These are phyloP conservation scores for Oryzaephilus surinamensis DNA, from an alignment of 1,140 invertebrate species.

Conservation along the genomic window DNA sequence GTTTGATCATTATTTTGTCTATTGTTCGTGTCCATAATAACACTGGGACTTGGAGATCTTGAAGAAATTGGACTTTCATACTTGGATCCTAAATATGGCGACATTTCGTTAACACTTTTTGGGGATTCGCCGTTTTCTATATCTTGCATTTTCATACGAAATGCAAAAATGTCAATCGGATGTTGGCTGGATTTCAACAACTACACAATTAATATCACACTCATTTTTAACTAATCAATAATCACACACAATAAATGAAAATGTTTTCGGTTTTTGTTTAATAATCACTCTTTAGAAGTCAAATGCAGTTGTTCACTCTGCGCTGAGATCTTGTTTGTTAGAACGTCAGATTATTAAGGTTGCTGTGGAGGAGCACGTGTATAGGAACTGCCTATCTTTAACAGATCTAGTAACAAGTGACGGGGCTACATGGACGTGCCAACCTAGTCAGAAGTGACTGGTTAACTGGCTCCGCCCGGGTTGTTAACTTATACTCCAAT, in stretches of 20 bases:
- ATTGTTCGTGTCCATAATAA: slow-evolving; percentile 5
- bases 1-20: slow-evolving; percentile 9
- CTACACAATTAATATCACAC: too few species aligned
- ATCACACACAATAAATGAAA: too few species aligned
- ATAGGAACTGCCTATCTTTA: slow-evolving; percentile 27
- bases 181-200: too few species aligned
- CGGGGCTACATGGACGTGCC: slow-evolving; percentile 20
- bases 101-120: slow-evolving; percentile 23
- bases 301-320: too few species aligned
- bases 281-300: too few species aligned
- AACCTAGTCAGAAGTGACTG: slow-evolving; percentile 18
- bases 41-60: slow-evolving; percentile 29
- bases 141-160: slow-evolving; percentile 37
- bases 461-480: slow-evolving; percentile 17
- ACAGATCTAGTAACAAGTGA: slow-evolving; percentile 34
- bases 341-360: too few species aligned
- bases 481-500: slow-evolving; percentile 17
- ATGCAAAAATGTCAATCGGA: too few species aligned
- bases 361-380: too few species aligned
- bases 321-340: too few species aligned
- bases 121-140: slow-evolving; percentile 19
- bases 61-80: slow-evolving; percentile 32
- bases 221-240: too few species aligned
- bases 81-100: slow-evolving; percentile 31
- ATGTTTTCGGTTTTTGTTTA: too few species aligned